Percentiles rank a stretch among this genome's conserved stretches.
Evolutionary conservation across 2,888 invertebrate genomes (phyloP).

Genomic region (Oscheius myriophilus): DNA sequence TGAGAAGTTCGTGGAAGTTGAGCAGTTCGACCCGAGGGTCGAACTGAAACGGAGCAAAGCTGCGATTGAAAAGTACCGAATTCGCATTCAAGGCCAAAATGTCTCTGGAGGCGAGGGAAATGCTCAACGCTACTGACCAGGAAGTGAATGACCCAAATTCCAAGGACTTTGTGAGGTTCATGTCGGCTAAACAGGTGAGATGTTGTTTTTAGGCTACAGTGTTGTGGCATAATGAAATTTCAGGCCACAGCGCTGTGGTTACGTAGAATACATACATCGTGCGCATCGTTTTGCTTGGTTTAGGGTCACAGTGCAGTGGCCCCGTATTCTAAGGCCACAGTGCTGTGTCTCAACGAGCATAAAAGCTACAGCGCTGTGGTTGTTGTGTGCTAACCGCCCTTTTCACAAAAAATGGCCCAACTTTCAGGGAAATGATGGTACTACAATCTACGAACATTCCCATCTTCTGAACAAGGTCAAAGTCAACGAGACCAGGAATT

Average conservation of each 20-base stretch:
- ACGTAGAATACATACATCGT: too few relatives aligned
- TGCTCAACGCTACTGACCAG: conserved; percentile 44
- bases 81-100: conserved; percentile 69
- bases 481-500: conserved; percentile 48
- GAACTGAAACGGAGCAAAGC: conserved; percentile 62
- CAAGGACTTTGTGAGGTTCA: conserved; percentile 62
- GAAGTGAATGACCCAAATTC: conserved; percentile 63
- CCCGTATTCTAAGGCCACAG: too few relatives aligned
- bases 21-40: conserved; percentile 64
- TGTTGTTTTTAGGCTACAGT: conserved; percentile 21
- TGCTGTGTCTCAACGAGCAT: too few relatives aligned
- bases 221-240: too few relatives aligned
- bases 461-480: conserved; percentile 38
- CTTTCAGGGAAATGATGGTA: conserved; percentile 45
- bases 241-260: too few relatives aligned
- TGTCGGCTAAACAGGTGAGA: conserved; percentile 53
- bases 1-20: conserved; percentile 58
- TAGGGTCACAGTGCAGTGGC: too few relatives aligned
- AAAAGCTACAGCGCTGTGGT: too few relatives aligned
- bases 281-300: too few relatives aligned
- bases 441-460: conserved; percentile 50
- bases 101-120: conserved; percentile 56
- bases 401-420: too few relatives aligned
- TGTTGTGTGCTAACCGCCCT: too few relatives aligned
- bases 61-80: conserved; percentile 65